Conservation (phyloP, 1,140 invertebrate genomes). For the Philotrypesis tridentata region DNA sequence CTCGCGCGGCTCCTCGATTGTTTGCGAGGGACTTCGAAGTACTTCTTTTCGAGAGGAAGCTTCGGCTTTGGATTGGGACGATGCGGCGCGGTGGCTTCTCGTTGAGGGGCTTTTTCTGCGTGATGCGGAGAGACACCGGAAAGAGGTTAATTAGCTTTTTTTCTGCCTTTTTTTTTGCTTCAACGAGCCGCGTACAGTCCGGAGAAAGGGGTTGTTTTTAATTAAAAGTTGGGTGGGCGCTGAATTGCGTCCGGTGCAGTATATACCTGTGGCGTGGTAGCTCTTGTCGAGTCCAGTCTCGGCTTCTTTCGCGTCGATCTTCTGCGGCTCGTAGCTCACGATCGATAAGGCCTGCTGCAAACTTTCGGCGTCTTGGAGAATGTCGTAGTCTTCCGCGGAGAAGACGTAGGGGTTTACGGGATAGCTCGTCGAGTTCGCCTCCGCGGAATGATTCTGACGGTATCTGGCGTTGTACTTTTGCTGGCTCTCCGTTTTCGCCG, state of each 20-base stretch:
- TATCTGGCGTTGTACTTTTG: background rate
- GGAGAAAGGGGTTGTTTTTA: background rate
- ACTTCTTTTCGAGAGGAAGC: background rate
- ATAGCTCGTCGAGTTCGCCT: background rate
- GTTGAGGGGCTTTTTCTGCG: conserved; percentile 7
- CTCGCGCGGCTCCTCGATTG: background rate
- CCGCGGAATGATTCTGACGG: background rate
- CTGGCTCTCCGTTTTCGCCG: background rate
- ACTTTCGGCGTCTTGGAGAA: conserved; percentile 37
- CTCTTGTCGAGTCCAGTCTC: background rate
- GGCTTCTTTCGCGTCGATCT: conserved; percentile 7
- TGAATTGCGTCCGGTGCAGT: background rate
- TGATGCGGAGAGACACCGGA: background rate
- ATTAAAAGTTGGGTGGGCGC: background rate
- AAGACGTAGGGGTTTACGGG: conserved; percentile 28
- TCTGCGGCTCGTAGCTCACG: conserved; percentile 38
- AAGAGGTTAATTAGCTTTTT: background rate
- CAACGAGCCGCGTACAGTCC: too few relatives aligned
- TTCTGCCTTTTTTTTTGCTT: background rate
- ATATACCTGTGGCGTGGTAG: background rate
- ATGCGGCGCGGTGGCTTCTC: too few relatives aligned
- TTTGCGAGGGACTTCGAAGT: conserved; percentile 29
- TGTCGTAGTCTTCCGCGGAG: conserved; percentile 37
- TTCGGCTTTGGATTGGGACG: background rate
- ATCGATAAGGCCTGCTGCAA: conserved; percentile 39